Evolutionary conservation across 2,797 vertebrate genomes (phyloP).

Genomic region (Fistularia tabacaria): DNA sequence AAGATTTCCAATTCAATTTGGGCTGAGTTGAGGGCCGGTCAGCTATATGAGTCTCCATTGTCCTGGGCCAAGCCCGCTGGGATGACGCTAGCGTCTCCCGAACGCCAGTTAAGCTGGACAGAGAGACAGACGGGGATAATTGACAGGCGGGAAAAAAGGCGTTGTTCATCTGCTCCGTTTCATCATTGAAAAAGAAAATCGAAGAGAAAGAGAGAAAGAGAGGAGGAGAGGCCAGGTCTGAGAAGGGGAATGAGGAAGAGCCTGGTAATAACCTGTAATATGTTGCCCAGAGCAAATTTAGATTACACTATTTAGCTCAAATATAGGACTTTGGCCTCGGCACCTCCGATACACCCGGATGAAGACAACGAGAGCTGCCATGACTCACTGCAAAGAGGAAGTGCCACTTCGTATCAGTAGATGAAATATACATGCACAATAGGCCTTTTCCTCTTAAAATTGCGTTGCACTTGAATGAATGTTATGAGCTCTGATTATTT

Average conservation of each 20-base stretch:
- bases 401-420: too few species aligned
- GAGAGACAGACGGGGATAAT: conserved; percentile 77
- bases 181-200: conserved; percentile 47
- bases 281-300: conserved; percentile 30
- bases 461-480: too few species aligned
- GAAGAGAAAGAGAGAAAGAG: conserved; percentile 47
- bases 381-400: too few species aligned
- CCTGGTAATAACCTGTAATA: conserved; percentile 41
- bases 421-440: too few species aligned
- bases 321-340: not conserved
- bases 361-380: too few species aligned
- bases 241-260: conserved; percentile 28
- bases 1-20: conserved; percentile 97
- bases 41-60: conserved; percentile 84
- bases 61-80: conserved; percentile 73
- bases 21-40: conserved; percentile 85
- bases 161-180: conserved; percentile 59
- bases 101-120: conserved; percentile 86
- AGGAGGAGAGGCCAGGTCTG: conserved; percentile 44
- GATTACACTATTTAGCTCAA: conserved; percentile 28
- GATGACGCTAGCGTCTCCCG: conserved; percentile 83
- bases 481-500: too few species aligned
- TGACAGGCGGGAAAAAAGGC: conserved; percentile 83
- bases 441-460: too few species aligned
- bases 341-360: not conserved